phyloP scores from a whole-genome alignment of 2,888 invertebrate genomes.

The Hartigia nigra region DNA sequence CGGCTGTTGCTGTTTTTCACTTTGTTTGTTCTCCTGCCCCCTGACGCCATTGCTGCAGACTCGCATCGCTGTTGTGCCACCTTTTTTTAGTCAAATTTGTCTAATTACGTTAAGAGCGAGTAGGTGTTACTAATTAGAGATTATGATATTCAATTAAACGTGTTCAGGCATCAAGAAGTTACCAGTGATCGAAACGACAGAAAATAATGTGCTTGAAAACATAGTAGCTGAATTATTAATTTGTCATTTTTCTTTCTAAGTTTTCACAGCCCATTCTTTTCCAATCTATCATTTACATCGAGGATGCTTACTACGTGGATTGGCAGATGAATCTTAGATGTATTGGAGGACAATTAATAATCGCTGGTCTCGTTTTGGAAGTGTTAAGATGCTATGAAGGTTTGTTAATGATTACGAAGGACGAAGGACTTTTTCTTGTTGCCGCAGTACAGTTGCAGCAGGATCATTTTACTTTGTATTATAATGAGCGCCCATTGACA shows the following conservation, averaged over 20 bases:
- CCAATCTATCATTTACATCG: background rate
- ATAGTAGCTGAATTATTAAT: background rate
- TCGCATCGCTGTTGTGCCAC: conserved; percentile 61
- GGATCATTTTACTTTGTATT: background rate
- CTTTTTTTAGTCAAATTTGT: conserved; percentile 43
- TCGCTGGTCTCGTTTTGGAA: background rate
- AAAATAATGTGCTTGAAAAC: background rate
- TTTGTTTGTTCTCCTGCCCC: conserved; percentile 67
- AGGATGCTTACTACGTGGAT: background rate
- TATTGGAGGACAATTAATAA: background rate
- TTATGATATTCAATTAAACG: background rate
- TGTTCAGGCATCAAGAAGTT: background rate
- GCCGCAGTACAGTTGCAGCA: background rate
- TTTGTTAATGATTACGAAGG: background rate
- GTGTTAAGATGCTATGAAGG: background rate
- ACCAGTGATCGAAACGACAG: background rate
- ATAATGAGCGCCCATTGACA: background rate
- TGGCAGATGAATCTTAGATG: background rate
- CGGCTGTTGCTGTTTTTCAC: conserved; percentile 67
- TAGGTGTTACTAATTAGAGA: background rate
- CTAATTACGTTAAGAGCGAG: conserved; percentile 21
- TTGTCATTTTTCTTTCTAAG: background rate
- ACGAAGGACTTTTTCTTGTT: background rate
- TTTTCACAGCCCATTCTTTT: background rate
- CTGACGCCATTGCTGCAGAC: conserved; percentile 49